Percentiles rank a stretch among this genome's conserved stretches.
These are phyloP conservation scores for Rapana venosa DNA, from an alignment of 2,888 invertebrate genomes.

Conservation along the genomic window DNA sequence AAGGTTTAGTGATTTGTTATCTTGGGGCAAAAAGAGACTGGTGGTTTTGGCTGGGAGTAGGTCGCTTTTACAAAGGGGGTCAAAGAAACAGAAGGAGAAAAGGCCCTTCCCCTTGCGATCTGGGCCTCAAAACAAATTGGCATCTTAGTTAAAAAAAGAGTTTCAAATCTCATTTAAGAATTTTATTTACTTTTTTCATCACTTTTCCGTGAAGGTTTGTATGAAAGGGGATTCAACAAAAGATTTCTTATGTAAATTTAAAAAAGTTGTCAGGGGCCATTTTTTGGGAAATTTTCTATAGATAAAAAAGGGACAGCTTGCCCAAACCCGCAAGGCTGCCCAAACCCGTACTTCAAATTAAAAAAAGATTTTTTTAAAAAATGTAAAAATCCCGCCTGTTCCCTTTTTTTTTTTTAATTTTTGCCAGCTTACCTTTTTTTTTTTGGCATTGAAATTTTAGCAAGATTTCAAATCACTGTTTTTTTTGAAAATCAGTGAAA, in stretches of 20 bases:
- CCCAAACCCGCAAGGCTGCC: neutral
- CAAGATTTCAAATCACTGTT: neutral
- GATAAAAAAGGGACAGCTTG: neutral
- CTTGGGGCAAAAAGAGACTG: neutral
- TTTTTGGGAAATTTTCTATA: neutral
- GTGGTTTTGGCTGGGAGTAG: neutral
- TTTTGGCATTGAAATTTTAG: neutral
- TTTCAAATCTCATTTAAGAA: no score
- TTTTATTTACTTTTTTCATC: no score
- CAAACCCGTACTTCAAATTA: neutral
- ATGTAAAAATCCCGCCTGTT: neutral
- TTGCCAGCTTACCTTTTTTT: neutral
- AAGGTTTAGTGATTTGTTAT: neutral
- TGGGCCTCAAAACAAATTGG: neutral
- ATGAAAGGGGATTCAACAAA: neutral
- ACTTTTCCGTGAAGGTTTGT: neutral
- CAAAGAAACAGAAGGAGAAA: neutral
- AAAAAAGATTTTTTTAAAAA: neutral
- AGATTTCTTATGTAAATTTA: neutral
- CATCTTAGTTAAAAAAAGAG: no score
- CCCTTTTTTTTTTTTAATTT: neutral
- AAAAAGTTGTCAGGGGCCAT: neutral
- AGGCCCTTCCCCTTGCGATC: neutral
- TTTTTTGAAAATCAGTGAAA: neutral
- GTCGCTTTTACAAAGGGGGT: no score